phyloP scores from a whole-genome alignment of 2,888 invertebrate species.

The Tinea pellionella region DNA sequence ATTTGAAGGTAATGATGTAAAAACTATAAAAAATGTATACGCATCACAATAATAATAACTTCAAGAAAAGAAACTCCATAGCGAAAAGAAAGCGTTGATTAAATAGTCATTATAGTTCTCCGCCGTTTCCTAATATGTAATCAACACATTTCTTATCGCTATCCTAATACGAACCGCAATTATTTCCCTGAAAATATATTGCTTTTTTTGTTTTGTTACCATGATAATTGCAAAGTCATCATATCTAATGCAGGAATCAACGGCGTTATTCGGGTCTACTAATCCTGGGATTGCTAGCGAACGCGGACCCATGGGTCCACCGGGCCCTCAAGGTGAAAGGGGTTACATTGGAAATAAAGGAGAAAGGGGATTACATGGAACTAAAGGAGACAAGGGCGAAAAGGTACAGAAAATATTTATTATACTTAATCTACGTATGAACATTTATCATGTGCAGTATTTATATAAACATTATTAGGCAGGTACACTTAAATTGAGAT shows the following conservation, averaged over 20 bases:
- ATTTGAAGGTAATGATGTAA: not conserved
- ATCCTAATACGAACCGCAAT: not conserved
- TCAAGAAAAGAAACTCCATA: not conserved
- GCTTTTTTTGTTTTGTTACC: not conserved
- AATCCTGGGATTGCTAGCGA: constrained; percentile 74
- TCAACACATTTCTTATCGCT: constrained; percentile 8
- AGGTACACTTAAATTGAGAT: too few relatives aligned
- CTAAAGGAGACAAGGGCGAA: constrained; percentile 79
- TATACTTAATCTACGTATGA: constrained; percentile 17
- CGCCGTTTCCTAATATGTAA: not conserved
- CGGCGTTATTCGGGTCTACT: constrained; percentile 61
- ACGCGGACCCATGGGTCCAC: constrained; percentile 74
- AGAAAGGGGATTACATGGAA: constrained; percentile 69
- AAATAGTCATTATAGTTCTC: not conserved
- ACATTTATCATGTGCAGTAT: not conserved
- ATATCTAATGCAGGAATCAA: constrained; percentile 43
- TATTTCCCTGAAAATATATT: not conserved
- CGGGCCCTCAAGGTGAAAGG: constrained; percentile 74
- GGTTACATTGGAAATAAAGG: constrained; percentile 73
- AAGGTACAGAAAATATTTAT: constrained; percentile 64
- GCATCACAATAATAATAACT: not conserved
- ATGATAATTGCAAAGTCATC: constrained; percentile 13
- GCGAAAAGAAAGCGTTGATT: constrained; percentile 4
- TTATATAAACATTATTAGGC: too few relatives aligned
- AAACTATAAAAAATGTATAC: not conserved